Base-by-base conservation (phyloP, 2,797 vertebrate genomes). In the Anolis apletophallus region DNA sequence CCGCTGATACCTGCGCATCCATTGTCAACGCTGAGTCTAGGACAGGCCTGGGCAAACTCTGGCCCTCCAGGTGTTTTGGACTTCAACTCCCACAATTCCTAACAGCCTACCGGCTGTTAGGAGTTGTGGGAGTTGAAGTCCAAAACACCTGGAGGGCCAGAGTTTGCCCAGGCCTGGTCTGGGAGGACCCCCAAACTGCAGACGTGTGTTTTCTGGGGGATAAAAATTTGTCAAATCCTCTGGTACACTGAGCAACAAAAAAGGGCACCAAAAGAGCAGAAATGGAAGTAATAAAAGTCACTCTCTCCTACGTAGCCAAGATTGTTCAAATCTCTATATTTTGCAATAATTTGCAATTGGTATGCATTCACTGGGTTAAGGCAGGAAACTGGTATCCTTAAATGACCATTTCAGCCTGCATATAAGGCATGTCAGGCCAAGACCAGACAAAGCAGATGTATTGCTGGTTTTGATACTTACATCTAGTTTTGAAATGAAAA, bases 401-500 rank as follows among this genome's bases (percentile, higher is more conserved):
- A 89, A 91, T 85, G 88, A 94, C 89, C 91, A 80, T 87, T 83
- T 89, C 77, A 83, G 50, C 7, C 40, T 40, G 77, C 85, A 91
- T 80, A 93, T 88, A 92, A 90, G 76, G 86, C 89, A 93, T 52
- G 26, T 79, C 74, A 92, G 91, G n/a, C n/a, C n/a, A 93, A 73
- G 76, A 86, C 83, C 64, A 90, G 52, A 64, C 21, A 57, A 26
- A 89, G 79, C 71, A 91, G 79, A 85, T 86, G 72, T n/a, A 7
- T 52, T 91, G 61, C 79, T 90, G 81, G 89, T 85, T 90, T 0
- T 14, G 82, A 84, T 88, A 86, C 46, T 88, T 88, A 71, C n/a
- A 85, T 3, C 85, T 52, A 86, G 54, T 85, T 93, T 93, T 91
- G 89, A 94, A 91, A 93, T 91, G 88, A 85, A 91, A 94, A 93